Evolutionary conservation across 2,797 vertebrate genomes (phyloP).

Genomic region (Microcaecilia unicolor): DNA sequence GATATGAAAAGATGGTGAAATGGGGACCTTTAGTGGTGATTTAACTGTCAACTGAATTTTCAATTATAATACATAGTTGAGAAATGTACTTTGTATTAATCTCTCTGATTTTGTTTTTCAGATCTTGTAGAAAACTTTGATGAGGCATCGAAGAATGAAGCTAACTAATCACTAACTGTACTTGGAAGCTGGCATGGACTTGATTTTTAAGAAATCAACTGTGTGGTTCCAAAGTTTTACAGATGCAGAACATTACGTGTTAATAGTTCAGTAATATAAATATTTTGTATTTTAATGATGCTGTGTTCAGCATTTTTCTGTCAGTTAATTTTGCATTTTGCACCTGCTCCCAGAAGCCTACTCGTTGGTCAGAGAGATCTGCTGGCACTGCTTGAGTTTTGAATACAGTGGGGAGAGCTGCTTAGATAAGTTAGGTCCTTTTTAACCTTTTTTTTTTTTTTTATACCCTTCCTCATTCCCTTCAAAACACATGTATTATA

Average conservation of each 20-base stretch:
- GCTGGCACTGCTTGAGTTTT: conserved; percentile 53
- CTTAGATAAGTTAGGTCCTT: too few species aligned
- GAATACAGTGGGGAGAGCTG: conserved; percentile 52
- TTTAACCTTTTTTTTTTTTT: too few species aligned
- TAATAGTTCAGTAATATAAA: conserved; percentile 73
- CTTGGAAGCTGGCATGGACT: conserved; percentile 67
- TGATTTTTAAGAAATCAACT: conserved; percentile 66
- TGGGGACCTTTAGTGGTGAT: too few species aligned
- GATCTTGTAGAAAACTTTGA: conserved; percentile 97
- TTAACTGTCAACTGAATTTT: too few species aligned
- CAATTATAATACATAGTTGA: too few species aligned
- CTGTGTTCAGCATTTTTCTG: conserved; percentile 66
- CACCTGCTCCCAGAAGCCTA: conserved; percentile 64
- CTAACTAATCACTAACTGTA: conserved; percentile 65
- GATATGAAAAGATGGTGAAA: too few species aligned
- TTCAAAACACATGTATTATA: too few species aligned
- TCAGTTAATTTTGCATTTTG: conserved; percentile 78
- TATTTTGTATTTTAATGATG: conserved; percentile 83
- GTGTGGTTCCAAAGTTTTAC: conserved; percentile 70
- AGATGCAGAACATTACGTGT: conserved; percentile 63
- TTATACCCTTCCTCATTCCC: too few species aligned
- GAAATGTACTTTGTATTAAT: too few species aligned
- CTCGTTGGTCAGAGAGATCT: conserved; percentile 56
- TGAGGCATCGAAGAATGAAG: conserved; percentile 92
- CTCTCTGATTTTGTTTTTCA: conserved; percentile 39